A percentile compares a stretch with the other conserved stretches of the same genome.
Conservation (phyloP, 1,140 invertebrate genomes). For the Drosophila sp. region DNA sequence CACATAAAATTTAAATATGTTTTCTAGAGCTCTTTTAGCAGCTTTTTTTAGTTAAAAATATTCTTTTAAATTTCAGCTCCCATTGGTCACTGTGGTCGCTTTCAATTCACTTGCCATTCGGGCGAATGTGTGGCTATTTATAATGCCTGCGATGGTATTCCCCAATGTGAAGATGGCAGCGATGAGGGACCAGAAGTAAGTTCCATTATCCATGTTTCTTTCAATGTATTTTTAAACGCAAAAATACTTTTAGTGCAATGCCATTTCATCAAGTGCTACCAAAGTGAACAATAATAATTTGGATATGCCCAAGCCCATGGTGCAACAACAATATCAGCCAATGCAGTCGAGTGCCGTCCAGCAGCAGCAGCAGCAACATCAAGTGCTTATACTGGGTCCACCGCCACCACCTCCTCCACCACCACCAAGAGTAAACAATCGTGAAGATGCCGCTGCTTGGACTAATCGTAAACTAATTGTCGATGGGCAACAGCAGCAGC, state of each 20-base stretch:
- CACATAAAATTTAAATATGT: not conserved
- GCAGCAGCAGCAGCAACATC: slow-evolving; percentile 41
- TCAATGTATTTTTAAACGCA: slow-evolving; percentile 13
- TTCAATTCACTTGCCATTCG: slow-evolving; percentile 94
- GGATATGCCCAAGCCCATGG: slow-evolving; percentile 47
- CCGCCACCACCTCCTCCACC: slow-evolving; percentile 59
- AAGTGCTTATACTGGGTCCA: slow-evolving; percentile 57
- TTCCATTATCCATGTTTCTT: slow-evolving; percentile 9
- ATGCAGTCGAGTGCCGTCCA: slow-evolving; percentile 16
- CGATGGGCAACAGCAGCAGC: slow-evolving; percentile 50
- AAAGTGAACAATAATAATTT: slow-evolving; percentile 45
- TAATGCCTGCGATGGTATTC: slow-evolving; percentile 97
- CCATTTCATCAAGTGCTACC: slow-evolving; percentile 46
- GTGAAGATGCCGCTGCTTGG: slow-evolving; percentile 77
- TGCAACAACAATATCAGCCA: slow-evolving; percentile 54
- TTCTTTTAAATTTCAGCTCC: slow-evolving; percentile 39
- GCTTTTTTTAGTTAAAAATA: not conserved
- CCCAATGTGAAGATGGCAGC: slow-evolving; percentile 95
- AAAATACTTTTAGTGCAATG: slow-evolving; percentile 54
- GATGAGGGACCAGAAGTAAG: slow-evolving; percentile 92
- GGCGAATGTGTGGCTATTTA: slow-evolving; percentile 97
- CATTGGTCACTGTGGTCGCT: slow-evolving; percentile 87
- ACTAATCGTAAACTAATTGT: slow-evolving; percentile 74
- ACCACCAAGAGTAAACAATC: slow-evolving; percentile 71
- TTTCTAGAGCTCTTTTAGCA: too few relatives aligned